Base-by-base conservation (phyloP, 2,113 vertebrate genomes). In the Vimba vimba region DNA sequence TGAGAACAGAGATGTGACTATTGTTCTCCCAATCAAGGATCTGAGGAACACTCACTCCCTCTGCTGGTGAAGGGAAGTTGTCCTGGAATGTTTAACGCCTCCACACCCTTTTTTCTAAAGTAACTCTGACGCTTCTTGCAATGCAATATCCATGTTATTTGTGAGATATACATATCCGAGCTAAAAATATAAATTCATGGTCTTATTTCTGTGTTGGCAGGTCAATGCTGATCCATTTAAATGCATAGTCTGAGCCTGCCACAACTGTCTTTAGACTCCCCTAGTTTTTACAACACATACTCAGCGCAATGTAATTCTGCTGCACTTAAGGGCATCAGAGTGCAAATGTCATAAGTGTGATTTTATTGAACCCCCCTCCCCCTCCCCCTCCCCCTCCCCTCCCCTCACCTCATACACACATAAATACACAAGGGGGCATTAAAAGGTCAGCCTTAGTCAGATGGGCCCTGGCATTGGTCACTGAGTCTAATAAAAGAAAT, bases 401-500 rank as follows among this genome's bases (percentile, higher is more conserved):
- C 33, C 33, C 79, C 52, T 47, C 3, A n/a, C 57, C 60, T 68
- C 39, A 83, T 23, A 27, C 47, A 75, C 47, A 25, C n/a, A 75
- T 55, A 55, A 55, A 55, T 43, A 73, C 73, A 50, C 45, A 75
- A 78, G 79, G 82, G 84, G 86, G 78, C 86, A 85, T 81, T 79
- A 33, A 89, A 87, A 89, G 88, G 86, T 87, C 88, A 83, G 25
- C 73, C 83, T 79, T 73, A 79, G 82, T 87, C 86, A 83, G 83
- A 87, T 79, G 57, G 78, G 36, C 64, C 86, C 64, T 89, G 88
- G 83, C 83, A 83, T 64, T 79, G 79, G 64, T n/a, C 68, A 57
- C 79, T 39, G 2, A 69, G 79, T 59, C 88, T 89, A 89, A 87
- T 89, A 85, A 89, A 89, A 89, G 88, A 83, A 57, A 73, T 50